Percentiles rank a stretch among this genome's conserved stretches.
These are phyloP conservation scores for Drosophila greeni DNA, from an alignment of 2,888 invertebrate species.

Conservation along the genomic window DNA sequence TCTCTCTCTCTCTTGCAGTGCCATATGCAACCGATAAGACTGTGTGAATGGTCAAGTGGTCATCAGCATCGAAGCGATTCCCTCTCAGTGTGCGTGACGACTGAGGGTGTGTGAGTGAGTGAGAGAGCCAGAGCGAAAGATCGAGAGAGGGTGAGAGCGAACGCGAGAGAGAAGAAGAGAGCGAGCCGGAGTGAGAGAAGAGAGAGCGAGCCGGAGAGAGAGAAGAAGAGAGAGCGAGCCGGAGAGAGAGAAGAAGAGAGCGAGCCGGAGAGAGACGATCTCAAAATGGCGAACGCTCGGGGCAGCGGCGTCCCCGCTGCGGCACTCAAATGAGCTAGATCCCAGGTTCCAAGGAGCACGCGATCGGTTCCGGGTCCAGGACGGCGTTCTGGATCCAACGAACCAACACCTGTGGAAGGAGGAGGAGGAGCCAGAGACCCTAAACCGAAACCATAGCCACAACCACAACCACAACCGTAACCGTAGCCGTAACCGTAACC, in stretches of 20 bases:
- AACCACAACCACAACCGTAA: neutral
- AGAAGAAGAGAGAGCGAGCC: conserved; percentile 3
- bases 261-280: conserved; percentile 15
- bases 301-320: conserved; percentile 37
- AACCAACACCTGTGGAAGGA: neutral
- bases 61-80: conserved; percentile 36
- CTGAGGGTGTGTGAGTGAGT: conserved; percentile 10
- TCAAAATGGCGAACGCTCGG: conserved; percentile 57
- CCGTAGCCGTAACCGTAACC: neutral
- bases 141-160: neutral
- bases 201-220: conserved; percentile 12
- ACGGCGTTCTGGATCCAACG: conserved; percentile 16
- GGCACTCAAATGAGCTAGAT: conserved; percentile 18
- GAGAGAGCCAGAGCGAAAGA: neutral
- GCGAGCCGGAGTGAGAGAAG: too few species aligned
- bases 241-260: neutral
- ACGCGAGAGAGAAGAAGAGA: conserved; percentile 1
- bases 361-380: conserved; percentile 7
- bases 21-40: conserved; percentile 71
- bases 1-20: conserved; percentile 47
- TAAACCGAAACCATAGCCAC: neutral
- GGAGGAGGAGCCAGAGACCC: conserved; percentile 8
- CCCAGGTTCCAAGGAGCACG: neutral
- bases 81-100: conserved; percentile 14
- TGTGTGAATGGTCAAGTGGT: conserved; percentile 62